A percentile compares a stretch with the other conserved stretches of the same genome.
Conservation (phyloP, 1,140 invertebrate species). For the Plectus sambesii region DNA sequence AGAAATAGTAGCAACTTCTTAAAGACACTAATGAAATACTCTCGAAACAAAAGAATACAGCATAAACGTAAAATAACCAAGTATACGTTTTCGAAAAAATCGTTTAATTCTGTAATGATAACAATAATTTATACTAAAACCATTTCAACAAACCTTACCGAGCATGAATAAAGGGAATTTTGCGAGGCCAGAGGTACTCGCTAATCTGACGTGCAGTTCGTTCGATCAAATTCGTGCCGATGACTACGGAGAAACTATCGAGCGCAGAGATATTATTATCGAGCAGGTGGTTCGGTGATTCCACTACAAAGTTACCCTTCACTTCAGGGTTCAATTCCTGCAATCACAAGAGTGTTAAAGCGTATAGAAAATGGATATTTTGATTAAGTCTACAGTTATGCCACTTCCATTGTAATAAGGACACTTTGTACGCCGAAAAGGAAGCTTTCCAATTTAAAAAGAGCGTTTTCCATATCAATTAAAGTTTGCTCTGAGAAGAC, state of each 20-base stretch:
- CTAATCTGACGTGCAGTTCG: conserved; percentile 13
- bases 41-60: conserved; percentile 10
- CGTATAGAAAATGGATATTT: background rate
- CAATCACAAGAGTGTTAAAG: conserved; percentile 2
- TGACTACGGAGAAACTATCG: conserved; percentile 70
- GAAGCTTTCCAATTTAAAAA: too few relatives aligned
- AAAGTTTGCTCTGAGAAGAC: too few relatives aligned
- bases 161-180: conserved; percentile 50
- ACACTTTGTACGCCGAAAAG: too few relatives aligned
- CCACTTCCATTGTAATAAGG: too few relatives aligned
- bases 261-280: conserved; percentile 53
- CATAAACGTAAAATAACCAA: conserved; percentile 1
- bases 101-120: too few relatives aligned
- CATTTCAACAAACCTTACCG: conserved; percentile 66
- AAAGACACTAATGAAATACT: too few relatives aligned
- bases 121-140: too few relatives aligned
- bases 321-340: conserved; percentile 23
- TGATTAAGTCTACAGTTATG: too few relatives aligned
- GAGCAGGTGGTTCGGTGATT: background rate
- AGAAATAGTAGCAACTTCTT: too few relatives aligned
- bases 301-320: background rate
- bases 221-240: conserved; percentile 62
- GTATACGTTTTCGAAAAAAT: too few relatives aligned
- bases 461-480: too few relatives aligned
- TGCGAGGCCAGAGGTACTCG: conserved; percentile 20